Evolutionary conservation across 1,140 invertebrate genomes (phyloP), one percentile per base, ranked within the genome.

Genomic region (Eumeta japonica): DNA sequence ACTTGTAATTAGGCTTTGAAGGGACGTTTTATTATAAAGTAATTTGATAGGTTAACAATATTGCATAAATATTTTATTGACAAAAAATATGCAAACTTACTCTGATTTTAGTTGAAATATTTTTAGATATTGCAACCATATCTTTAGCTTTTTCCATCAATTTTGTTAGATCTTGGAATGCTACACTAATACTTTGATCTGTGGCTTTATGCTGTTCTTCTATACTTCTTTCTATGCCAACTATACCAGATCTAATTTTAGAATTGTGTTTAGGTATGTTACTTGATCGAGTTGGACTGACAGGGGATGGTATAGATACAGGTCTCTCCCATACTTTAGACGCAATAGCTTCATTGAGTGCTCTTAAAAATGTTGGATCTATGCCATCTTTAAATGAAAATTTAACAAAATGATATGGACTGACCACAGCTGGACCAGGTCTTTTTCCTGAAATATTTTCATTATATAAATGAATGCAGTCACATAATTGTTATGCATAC

Each of bases 61-160:
- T n/a, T n/a, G n/a, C n/a, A n/a, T n/a, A n/a, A n/a, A n/a, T n/a
- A n/a, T n/a, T n/a, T n/a, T n/a, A n/a, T n/a, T n/a, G n/a, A n/a
- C n/a, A n/a, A n/a, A n/a, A n/a, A n/a, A n/a, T n/a, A n/a, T n/a
- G n/a, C n/a, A 34, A 37, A 67, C 55, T 75, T 74, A 88, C 87
- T 79, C 88, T 83, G 52, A 98, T 93, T 83, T 95, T 96, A 38
- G 82, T 83, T 24, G 94, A 94, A 57, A 99, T 97, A 41, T 80
- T 89, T 63, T 92, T 93, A 1, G 94, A 92, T 46, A 98, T 76
- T 2, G 79, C 67, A 12, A 98, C 95, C 96, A 98, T 99, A 45
- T 98, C 94, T 77, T 97, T 92, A 3, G 96, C 94, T 83, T 94
- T 94, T 38, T 83, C 83, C 88, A 99, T 98, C 0, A 99, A 77